Conservation (phyloP, 2,113 vertebrate species). For the Probosciger aterrimus region DNA sequence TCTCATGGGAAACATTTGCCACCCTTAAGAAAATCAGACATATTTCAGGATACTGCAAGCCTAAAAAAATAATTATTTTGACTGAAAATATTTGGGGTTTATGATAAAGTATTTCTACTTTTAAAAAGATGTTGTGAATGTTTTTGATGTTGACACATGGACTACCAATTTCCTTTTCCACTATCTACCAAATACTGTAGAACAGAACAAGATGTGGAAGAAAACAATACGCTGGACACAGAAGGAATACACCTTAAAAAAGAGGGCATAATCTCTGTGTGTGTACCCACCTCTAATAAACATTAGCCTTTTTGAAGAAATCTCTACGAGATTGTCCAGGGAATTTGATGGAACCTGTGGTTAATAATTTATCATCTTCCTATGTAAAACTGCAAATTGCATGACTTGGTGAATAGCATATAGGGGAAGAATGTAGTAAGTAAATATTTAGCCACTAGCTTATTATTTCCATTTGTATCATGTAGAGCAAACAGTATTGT, state of each 20-base stretch:
- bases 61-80: background rate
- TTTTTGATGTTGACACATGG: fast-evolving
- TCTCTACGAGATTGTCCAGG: background rate
- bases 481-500: background rate
- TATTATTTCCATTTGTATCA: constrained; percentile 18
- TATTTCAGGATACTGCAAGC: background rate
- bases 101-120: background rate
- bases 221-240: background rate
- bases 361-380: constrained; percentile 58
- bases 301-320: background rate
- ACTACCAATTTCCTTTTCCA: background rate
- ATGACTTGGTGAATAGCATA: constrained; percentile 28
- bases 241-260: background rate
- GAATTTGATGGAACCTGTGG: constrained; percentile 11
- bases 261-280: background rate
- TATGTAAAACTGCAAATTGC: background rate
- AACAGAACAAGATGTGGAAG: background rate
- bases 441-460: constrained; percentile 56
- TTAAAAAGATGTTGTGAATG: background rate
- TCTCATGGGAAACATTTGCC: background rate
- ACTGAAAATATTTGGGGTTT: background rate
- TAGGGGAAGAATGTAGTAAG: constrained; percentile 49
- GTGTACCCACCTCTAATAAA: background rate
- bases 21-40: background rate
- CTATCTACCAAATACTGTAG: background rate